Evolutionary conservation across 2,888 invertebrate genomes (phyloP).

Genomic region (Sycophila texana): DNA sequence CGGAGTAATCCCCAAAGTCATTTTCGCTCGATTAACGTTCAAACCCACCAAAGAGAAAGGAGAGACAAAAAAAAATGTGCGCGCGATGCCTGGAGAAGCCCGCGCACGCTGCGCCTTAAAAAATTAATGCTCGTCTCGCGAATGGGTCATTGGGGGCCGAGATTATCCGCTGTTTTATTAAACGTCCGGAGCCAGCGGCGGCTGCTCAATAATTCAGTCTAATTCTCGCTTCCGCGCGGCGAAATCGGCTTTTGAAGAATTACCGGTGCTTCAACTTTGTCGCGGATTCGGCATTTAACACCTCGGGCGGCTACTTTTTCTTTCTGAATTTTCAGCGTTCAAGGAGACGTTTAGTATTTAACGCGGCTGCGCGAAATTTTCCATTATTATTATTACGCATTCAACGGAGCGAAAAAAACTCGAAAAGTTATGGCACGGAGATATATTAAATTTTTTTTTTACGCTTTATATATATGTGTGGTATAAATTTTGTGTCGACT

Average conservation of each 20-base stretch:
- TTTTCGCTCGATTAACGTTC: conserved; percentile 14
- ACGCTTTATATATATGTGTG: too few relatives aligned
- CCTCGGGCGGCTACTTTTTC: too few relatives aligned
- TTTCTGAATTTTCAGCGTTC: too few relatives aligned
- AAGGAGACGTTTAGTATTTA: too few relatives aligned
- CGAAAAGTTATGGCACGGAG: too few relatives aligned
- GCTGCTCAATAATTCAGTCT: conserved; percentile 37
- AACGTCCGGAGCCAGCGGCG: neutral
- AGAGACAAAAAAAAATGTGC: neutral
- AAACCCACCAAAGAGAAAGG: neutral
- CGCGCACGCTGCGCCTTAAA: conserved; percentile 11
- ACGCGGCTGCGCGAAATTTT: too few relatives aligned
- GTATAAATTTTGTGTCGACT: too few relatives aligned
- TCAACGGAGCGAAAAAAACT: too few relatives aligned
- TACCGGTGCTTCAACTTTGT: conserved; percentile 1
- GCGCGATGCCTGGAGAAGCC: neutral
- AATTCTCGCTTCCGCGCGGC: conserved; percentile 37
- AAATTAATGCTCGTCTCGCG: conserved; percentile 24
- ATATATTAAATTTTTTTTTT: too few relatives aligned
- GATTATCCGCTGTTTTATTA: conserved; percentile 46
- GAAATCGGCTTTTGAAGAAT: conserved; percentile 45
- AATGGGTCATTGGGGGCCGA: conserved; percentile 31
- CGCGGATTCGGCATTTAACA: too few relatives aligned
- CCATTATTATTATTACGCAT: too few relatives aligned
- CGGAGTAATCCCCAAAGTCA: conserved; percentile 18